Conservation (phyloP, 2,113 vertebrate species). For the Mustela lutreola region DNA sequence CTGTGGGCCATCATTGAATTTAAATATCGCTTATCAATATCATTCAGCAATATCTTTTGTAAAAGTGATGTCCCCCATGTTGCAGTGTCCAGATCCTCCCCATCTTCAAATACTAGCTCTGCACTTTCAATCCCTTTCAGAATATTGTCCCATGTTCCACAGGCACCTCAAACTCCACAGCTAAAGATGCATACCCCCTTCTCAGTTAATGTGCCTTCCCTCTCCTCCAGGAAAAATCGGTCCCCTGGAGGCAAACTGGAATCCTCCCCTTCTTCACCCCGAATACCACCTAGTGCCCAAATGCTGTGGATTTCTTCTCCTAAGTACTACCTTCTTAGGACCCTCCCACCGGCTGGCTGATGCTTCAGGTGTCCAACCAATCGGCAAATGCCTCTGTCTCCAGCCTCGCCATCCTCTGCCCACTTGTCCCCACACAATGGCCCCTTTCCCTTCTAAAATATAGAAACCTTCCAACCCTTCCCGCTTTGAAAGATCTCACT, state of each 20-base stretch:
- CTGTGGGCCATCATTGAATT: background rate
- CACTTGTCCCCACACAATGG: background rate
- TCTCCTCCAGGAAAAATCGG: background rate
- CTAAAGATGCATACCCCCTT: too few species aligned
- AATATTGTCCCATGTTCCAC: background rate
- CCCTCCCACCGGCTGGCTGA: background rate
- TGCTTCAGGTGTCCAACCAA: background rate
- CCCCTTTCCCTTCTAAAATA: background rate
- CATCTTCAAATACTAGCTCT: background rate
- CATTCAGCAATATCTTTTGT: background rate
- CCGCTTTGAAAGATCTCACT: background rate
- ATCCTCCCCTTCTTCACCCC: background rate
- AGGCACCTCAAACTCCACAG: background rate
- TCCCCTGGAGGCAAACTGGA: background rate
- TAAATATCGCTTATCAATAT: background rate
- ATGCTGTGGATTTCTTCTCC: background rate
- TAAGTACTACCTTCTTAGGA: too few species aligned
- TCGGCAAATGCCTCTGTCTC: background rate
- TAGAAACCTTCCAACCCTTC: background rate
- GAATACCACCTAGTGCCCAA: background rate
- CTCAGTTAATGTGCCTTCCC: too few species aligned
- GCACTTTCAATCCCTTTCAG: background rate
- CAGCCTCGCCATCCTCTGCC: background rate
- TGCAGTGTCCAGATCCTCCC: too few species aligned
- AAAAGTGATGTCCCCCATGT: too few species aligned